Evolutionary conservation across 2,113 vertebrate genomes (phyloP).

Genomic region (Ranitomeya imitator): DNA sequence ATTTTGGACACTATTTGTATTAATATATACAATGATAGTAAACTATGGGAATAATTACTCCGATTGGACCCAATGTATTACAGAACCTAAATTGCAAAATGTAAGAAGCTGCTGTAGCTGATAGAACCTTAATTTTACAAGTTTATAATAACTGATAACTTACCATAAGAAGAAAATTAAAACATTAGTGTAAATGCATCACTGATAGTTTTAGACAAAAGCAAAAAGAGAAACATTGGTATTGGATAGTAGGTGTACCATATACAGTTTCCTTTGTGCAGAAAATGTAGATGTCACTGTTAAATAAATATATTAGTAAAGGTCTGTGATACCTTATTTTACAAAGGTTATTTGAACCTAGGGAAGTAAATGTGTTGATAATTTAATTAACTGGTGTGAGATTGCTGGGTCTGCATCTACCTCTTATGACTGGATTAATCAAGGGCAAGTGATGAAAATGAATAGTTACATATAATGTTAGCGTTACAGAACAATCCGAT

Average conservation of each 20-base stretch:
- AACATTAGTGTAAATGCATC: not conserved
- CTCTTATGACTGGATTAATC: conserved; percentile 77
- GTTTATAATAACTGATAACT: too few species aligned
- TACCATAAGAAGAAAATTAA: too few species aligned
- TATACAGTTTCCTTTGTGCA: not conserved
- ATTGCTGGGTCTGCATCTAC: conserved; percentile 75
- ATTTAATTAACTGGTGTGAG: conserved; percentile 84
- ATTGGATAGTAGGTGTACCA: not conserved
- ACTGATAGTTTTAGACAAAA: not conserved
- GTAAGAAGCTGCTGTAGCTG: too few species aligned
- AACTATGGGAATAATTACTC: too few species aligned
- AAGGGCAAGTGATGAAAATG: conserved; percentile 79
- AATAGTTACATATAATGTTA: conserved; percentile 76
- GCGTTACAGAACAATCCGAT: conserved; percentile 73
- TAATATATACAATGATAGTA: too few species aligned
- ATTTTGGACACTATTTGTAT: too few species aligned
- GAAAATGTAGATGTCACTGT: not conserved
- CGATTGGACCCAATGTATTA: too few species aligned
- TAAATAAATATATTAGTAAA: not conserved
- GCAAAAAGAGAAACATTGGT: not conserved
- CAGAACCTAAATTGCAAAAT: too few species aligned
- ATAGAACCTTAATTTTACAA: too few species aligned
- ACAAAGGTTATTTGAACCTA: conserved; percentile 79
- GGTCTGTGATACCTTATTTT: conserved; percentile 60
- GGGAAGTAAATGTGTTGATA: conserved; percentile 81